Conservation (phyloP, 2,113 vertebrate genomes). For the Ptilonorhynchus violaceus region DNA sequence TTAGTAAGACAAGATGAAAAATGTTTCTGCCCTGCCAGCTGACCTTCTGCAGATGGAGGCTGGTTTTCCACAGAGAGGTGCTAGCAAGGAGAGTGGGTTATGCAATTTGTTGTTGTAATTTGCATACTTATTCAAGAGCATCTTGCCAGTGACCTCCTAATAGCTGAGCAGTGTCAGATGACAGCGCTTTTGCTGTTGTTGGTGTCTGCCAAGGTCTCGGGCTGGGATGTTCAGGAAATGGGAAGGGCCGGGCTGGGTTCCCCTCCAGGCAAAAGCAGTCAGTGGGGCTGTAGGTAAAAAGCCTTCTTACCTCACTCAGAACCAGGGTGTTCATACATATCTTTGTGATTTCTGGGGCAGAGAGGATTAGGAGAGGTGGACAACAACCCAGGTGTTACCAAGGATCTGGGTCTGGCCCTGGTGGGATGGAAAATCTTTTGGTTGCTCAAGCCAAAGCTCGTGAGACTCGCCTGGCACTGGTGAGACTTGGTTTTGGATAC, state of each 20-base stretch:
- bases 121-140: background rate
- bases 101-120: conserved; percentile 13
- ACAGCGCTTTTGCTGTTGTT: background rate
- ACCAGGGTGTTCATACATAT: background rate
- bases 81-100: background rate
- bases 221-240: background rate
- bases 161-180: background rate
- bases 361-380: background rate
- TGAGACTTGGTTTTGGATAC: background rate
- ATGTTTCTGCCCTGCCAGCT: background rate
- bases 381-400: background rate
- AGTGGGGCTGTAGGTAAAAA: background rate
- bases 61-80: background rate
- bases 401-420: background rate
- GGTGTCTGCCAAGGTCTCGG: background rate
- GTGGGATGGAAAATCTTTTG: background rate
- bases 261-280: background rate
- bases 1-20: conserved; percentile 36
- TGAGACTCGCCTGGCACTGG: background rate
- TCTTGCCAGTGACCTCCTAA: conserved; percentile 10
- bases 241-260: background rate
- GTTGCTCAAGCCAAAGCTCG: background rate
- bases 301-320: background rate
- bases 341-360: background rate
- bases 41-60: background rate